A percentile compares a stretch with the other conserved stretches of the same genome.
Conservation (phyloP, 1,140 invertebrate genomes). For the Drosophila auraria region DNA sequence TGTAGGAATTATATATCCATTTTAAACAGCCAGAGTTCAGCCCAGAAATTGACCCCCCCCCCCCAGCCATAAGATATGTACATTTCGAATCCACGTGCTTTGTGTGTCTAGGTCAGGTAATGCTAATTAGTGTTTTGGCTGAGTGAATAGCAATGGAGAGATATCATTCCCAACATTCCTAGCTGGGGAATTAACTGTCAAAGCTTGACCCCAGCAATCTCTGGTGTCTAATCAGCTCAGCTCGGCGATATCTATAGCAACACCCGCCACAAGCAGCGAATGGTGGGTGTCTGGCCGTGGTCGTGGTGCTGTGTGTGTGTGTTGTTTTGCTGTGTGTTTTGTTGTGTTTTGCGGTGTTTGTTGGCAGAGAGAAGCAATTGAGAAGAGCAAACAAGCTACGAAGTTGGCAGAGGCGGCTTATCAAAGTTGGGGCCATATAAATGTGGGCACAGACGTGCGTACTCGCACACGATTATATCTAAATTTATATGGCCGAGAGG, state of each 20-base stretch:
- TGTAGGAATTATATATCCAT: not conserved
- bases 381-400: slow-evolving; percentile 32
- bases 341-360: slow-evolving; percentile 15
- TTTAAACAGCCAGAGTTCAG: not conserved
- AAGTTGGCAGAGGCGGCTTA: slow-evolving; percentile 45
- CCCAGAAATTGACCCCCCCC: not conserved
- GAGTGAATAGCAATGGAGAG: not conserved
- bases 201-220: slow-evolving; percentile 12
- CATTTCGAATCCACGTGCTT: not conserved
- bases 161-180: not conserved
- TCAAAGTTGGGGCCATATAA: slow-evolving; percentile 34
- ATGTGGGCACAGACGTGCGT: slow-evolving; percentile 10
- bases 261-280: slow-evolving; percentile 14
- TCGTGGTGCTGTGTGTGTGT: slow-evolving; percentile 25
- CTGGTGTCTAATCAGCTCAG: slow-evolving; percentile 5
- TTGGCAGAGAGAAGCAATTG: slow-evolving; percentile 20
- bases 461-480: slow-evolving; percentile 7
- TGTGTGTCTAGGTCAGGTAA: slow-evolving; percentile 6
- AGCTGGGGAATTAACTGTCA: not conserved
- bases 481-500: slow-evolving; percentile 17
- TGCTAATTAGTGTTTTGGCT: not conserved
- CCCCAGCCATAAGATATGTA: not conserved
- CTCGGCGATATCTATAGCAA: slow-evolving; percentile 11
- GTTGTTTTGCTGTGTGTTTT: not conserved
- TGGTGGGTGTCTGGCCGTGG: slow-evolving; percentile 41